These are phyloP conservation scores for Enteromius unitaeniatus DNA, from an alignment of 2,797 vertebrate species.

Conservation along the genomic window DNA sequence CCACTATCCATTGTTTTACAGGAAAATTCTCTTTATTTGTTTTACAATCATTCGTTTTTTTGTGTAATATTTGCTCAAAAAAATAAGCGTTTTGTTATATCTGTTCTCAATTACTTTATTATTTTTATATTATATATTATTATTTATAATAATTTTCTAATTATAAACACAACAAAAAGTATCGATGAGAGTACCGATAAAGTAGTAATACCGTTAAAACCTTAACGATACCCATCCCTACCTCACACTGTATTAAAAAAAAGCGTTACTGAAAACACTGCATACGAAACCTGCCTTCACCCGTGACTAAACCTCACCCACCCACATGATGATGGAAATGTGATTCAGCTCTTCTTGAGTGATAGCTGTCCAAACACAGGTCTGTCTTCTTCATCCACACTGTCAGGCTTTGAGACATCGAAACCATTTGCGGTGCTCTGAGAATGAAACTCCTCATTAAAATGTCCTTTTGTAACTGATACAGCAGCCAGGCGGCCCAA, in stretches of 20 bases:
- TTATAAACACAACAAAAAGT: too few relatives aligned
- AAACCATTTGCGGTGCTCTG: slow-evolving; percentile 45
- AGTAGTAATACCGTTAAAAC: too few relatives aligned
- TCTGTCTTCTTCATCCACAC: slow-evolving; percentile 30
- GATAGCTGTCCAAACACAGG: slow-evolving; percentile 40
- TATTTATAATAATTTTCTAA: too few relatives aligned
- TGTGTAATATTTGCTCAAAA: too few relatives aligned
- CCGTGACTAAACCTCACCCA: slow-evolving; percentile 14
- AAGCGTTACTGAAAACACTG: not conserved
- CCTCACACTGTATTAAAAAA: not conserved
- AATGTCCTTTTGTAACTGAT: slow-evolving; percentile 32
- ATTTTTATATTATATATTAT: too few relatives aligned
- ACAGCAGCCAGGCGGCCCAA: slow-evolving; percentile 9
- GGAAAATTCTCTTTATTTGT: too few relatives aligned
- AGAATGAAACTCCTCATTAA: slow-evolving; percentile 49
- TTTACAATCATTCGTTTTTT: too few relatives aligned
- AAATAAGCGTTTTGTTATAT: too few relatives aligned
- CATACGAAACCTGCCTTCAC: not conserved
- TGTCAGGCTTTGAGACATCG: slow-evolving; percentile 42
- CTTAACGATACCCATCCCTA: too few relatives aligned
- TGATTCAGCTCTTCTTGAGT: slow-evolving; percentile 1
- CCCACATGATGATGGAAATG: slow-evolving; percentile 3
- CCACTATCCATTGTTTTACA: too few relatives aligned
- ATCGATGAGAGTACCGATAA: too few relatives aligned
- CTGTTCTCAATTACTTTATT: too few relatives aligned